These are phyloP conservation scores for Laticauda laticaudata DNA, from an alignment of 2,113 vertebrate species.

Conservation along the genomic window DNA sequence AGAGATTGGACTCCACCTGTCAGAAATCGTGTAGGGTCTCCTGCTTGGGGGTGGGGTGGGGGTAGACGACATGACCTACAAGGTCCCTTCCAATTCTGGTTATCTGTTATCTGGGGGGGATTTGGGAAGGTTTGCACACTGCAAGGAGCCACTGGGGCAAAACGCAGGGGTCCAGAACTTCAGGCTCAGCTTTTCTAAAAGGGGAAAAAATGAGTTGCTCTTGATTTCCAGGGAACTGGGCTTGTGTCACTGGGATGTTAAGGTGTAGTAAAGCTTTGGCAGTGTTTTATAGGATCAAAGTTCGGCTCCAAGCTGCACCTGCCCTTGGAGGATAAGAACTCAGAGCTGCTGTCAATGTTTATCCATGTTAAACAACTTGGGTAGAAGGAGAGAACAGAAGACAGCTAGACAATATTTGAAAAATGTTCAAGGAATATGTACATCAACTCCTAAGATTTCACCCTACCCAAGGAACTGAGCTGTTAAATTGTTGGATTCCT, in stretches of 20 bases:
- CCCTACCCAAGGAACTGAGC: neutral
- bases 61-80: no score
- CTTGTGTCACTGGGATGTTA: neutral
- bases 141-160: neutral
- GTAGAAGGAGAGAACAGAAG: neutral
- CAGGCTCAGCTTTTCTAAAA: neutral
- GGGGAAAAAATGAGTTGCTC: neutral
- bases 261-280: neutral
- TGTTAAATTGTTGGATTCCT: neutral
- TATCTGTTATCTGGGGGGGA: no score
- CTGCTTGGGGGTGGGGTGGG: no score
- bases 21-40: no score
- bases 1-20: no score
- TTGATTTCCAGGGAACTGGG: neutral
- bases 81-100: no score
- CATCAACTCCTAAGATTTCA: neutral
- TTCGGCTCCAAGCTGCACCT: slow-evolving; percentile 43
- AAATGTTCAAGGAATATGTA: neutral
- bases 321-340: slow-evolving; percentile 38
- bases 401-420: neutral
- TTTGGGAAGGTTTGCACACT: neutral
- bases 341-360: slow-evolving; percentile 17
- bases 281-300: slow-evolving; percentile 45
- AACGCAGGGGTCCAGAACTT: fast-evolving
- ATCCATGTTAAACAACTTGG: slow-evolving; percentile 35